Evolutionary conservation across 1,140 invertebrate species (phyloP).

Genomic region (Chrysopa pallens): DNA sequence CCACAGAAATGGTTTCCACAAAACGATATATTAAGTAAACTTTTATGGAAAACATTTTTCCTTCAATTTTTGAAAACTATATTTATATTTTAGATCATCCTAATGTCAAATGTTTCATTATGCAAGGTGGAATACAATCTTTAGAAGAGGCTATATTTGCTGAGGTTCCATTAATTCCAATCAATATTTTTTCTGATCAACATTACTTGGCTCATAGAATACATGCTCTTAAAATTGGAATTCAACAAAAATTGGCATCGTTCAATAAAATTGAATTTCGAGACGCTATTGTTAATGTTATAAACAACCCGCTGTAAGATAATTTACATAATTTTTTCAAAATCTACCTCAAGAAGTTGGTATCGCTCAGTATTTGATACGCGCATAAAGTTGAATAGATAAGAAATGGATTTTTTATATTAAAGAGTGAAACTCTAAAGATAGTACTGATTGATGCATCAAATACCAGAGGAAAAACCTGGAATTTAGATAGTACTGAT

Average conservation of each 20-base stretch:
- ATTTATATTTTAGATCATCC: constrained; percentile 21
- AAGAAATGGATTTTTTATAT: too few species aligned
- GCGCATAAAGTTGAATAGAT: too few species aligned
- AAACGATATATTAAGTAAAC: constrained; percentile 3
- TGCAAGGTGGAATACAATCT: constrained; percentile 27
- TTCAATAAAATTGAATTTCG: constrained; percentile 15
- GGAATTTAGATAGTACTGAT: too few species aligned
- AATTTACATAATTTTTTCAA: too few species aligned
- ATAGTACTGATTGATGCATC: too few species aligned
- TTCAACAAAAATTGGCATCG: constrained; percentile 11
- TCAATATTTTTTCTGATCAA: constrained; percentile 19
- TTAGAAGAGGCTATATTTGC: constrained; percentile 23
- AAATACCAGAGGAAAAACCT: too few species aligned
- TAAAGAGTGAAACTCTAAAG: too few species aligned
- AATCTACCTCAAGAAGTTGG: too few species aligned
- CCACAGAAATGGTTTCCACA: background rate
- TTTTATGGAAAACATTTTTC: background rate
- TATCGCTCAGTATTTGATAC: too few species aligned
- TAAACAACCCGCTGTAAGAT: constrained; percentile 4
- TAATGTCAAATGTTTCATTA: constrained; percentile 23
- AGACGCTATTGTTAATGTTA: constrained; percentile 10
- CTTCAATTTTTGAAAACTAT: background rate
- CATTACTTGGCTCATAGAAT: constrained; percentile 14
- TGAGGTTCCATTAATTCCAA: constrained; percentile 22
- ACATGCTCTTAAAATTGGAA: constrained; percentile 12